These are phyloP conservation scores for Dolichomitus sp. DNA, from an alignment of 2,888 invertebrate genomes.

Conservation along the genomic window DNA sequence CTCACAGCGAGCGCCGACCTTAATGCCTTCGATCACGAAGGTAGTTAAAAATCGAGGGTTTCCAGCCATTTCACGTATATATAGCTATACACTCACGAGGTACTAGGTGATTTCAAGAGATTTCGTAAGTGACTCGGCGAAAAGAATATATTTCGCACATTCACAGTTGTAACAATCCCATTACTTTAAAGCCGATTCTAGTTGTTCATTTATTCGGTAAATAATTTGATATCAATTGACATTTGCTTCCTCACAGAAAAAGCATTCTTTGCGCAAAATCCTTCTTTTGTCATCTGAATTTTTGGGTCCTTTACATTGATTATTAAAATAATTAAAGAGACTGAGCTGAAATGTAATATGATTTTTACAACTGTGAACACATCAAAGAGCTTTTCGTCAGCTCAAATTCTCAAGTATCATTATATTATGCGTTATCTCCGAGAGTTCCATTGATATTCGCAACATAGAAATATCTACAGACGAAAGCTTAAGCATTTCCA, in stretches of 20 bases:
- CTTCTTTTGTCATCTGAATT: no score
- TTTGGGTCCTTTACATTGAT: no score
- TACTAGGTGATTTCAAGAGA: not conserved
- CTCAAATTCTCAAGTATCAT: constrained; percentile 16
- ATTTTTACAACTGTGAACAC: not conserved
- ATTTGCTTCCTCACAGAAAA: no score
- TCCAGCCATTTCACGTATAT: constrained; percentile 48
- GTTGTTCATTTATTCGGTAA: no score
- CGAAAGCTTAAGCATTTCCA: not conserved
- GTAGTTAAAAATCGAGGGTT: constrained; percentile 77
- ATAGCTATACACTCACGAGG: not conserved
- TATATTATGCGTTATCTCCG: not conserved
- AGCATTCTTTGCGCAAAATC: no score
- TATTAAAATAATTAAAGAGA: no score
- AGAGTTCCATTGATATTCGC: constrained; percentile 16
- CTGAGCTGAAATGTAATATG: no score
- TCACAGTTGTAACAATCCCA: not conserved
- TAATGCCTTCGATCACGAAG: constrained; percentile 82
- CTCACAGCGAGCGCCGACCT: constrained; percentile 59
- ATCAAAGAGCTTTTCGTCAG: constrained; percentile 30
- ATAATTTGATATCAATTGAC: no score
- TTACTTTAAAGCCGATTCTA: no score
- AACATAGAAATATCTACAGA: constrained; percentile 4
- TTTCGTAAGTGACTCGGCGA: constrained; percentile 15
- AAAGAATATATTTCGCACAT: constrained; percentile 26